Base-by-base conservation (phyloP, 92 coral and sea anemone species). In the Phenganax marumi region DNA sequence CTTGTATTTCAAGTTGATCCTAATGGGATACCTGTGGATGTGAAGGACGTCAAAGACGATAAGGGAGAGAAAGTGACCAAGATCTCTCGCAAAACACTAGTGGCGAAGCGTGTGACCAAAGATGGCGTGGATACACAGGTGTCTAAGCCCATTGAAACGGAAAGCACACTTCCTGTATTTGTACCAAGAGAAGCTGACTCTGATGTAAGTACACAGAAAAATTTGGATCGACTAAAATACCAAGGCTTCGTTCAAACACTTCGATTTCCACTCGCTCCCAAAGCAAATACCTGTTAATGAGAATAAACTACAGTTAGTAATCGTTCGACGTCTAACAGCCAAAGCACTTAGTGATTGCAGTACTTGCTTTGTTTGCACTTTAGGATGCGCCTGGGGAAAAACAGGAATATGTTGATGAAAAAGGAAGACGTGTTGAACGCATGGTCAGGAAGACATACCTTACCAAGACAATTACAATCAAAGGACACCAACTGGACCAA, bases 341-440 rank as follows among this genome's bases (percentile, higher is more conserved):
- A 48, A 63, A 63, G 23, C 16, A 16, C 13, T 55, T 72, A 7
- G 86, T 56, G 4, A 50, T 86, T 52, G 83, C 52, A 9, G 56
- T 60, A 52, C 46, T 25, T 6, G 70, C 68, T 71, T 50, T 33
- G 57, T 8, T 52, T 23, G 79, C 69, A 39, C 7, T 22, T 18
- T 77, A 84, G 60, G 85, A 70, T 0, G 72, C 75, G 50, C 87
- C 85, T 14, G 92, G 81, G 47, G 85, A 73, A 68, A 77, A 87
- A 0, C 86, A 89, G 61, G 90, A 89, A 25, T 89, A 73, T 74
- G 88, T 87, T 56, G 92, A 89, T 60, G 88, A 86, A 16, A 75
- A 86, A 83, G 92, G 92, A 10, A 61, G 90, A 43, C 87, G 81
- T 3, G 90, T 89, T 51, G 48, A 83, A 71, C 78, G 89, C 14